Evolutionary conservation across 2,888 invertebrate species (phyloP).

Genomic region (Perizoma affinitatum): DNA sequence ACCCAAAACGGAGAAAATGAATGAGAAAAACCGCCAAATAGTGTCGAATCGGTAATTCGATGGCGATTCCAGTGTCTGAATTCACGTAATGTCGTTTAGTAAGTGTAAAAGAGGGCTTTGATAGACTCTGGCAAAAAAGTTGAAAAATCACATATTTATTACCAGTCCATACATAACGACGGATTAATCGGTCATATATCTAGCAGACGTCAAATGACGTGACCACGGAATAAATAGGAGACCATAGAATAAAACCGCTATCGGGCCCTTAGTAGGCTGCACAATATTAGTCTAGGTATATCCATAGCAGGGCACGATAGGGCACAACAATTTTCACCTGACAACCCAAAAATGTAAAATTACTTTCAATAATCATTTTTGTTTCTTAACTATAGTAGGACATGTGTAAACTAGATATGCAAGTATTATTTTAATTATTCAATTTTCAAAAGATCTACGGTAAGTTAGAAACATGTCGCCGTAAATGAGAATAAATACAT

Average conservation of each 20-base stretch:
- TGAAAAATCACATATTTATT: no score
- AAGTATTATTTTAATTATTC: constrained; percentile 14
- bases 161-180: no score
- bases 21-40: no score
- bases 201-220: no score
- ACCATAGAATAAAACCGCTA: constrained; percentile 4
- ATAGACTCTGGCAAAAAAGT: no score
- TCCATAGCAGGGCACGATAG: constrained; percentile 8
- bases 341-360: neutral
- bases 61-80: no score
- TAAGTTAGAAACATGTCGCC: constrained; percentile 16
- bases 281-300: constrained; percentile 16
- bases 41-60: no score
- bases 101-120: no score
- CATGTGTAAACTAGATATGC: constrained; percentile 23
- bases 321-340: constrained; percentile 3
- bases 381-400: constrained; percentile 20
- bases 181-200: no score
- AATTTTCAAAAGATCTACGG: constrained; percentile 8
- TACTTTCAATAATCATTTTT: constrained; percentile 11
- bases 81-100: no score
- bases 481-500: constrained; percentile 11
- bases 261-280: constrained; percentile 15
- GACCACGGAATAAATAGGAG: constrained; percentile 5
- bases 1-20: no score